Evolutionary conservation across 1,140 invertebrate species (phyloP).

Genomic region (Bombus confusus): DNA sequence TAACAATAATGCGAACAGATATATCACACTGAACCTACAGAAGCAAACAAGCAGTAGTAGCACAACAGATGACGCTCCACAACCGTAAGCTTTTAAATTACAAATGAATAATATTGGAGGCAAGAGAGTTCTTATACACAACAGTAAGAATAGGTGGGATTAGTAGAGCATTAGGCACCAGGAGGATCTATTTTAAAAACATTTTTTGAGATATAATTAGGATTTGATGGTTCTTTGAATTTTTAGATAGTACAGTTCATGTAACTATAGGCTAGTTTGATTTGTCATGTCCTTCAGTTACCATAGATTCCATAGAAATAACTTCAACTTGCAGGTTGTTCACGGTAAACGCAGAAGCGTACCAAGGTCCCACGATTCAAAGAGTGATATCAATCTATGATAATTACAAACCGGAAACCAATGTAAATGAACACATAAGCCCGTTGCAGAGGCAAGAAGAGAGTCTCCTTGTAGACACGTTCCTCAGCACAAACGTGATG

Average conservation of each 20-base stretch:
- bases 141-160: no score
- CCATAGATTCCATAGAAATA: background rate
- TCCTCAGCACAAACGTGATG: constrained; percentile 86
- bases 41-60: constrained; percentile 87
- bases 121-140: background rate
- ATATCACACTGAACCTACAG: constrained; percentile 88
- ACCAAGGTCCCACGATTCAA: constrained; percentile 86
- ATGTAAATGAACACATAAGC: constrained; percentile 90
- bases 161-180: no score
- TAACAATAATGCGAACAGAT: constrained; percentile 86
- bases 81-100: constrained; percentile 84
- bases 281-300: no score
- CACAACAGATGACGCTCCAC: constrained; percentile 87
- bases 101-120: background rate
- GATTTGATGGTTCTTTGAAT: background rate
- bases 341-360: constrained; percentile 83
- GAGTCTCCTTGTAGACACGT: constrained; percentile 84
- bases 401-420: constrained; percentile 89
- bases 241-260: background rate
- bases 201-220: no score
- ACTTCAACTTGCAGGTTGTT: constrained; percentile 83
- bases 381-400: constrained; percentile 87
- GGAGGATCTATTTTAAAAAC: no score
- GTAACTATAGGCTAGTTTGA: no score
- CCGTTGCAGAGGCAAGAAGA: constrained; percentile 85